Evolutionary conservation across 2,797 vertebrate species (phyloP), one percentile per base, ranked within the genome.

Genomic region (Esox masquinongy): DNA sequence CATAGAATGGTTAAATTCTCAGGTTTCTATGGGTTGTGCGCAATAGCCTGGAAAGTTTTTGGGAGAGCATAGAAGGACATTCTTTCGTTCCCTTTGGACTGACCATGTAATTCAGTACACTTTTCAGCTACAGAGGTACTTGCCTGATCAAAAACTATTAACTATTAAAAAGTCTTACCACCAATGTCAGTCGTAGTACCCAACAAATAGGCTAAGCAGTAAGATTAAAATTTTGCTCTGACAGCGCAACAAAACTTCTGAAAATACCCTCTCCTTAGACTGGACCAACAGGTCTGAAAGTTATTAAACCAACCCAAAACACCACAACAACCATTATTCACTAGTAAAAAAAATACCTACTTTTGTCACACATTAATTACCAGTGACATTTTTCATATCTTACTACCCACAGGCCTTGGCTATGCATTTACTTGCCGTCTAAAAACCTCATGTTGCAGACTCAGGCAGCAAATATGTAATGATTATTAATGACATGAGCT

Each of bases 351-450:
- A 36, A 53, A 74, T 74, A 70, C 66, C 11, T 74, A 68, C 71
- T 68, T 79, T 69, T 51, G 69, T 75, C 76, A 84, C 67, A 77
- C 80, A 81, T 83, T 83, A 79, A 73, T 80, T 84, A 86, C 85
- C 79, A 83, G 73, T 61, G 75, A 74, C 77, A 83, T 86, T 78
- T 85, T 77, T 87, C 84, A 86, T 75, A 83, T 66, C 77, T 74
- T 74, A 74, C 74, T 47, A 82, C 69, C 81, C 72, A 49, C 17
- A 22, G 49, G 71, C 74, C 53, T 68, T 83, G 82, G 78, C 51
- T 74, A 74, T 77, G 77, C 76, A 76, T 68, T 59, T 36, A 49
- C 67, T 68, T 56, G n/a, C 64, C 49, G 26, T 26, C 22, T 22
- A 61, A 36, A 70, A 66, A 49, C 24, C 76, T 74, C 53, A 64